Percentiles rank a stretch among this genome's conserved stretches.
Evolutionary conservation across 23 tunicate genomes (phyloP).

Genomic region (Clavelina lepadiformis): DNA sequence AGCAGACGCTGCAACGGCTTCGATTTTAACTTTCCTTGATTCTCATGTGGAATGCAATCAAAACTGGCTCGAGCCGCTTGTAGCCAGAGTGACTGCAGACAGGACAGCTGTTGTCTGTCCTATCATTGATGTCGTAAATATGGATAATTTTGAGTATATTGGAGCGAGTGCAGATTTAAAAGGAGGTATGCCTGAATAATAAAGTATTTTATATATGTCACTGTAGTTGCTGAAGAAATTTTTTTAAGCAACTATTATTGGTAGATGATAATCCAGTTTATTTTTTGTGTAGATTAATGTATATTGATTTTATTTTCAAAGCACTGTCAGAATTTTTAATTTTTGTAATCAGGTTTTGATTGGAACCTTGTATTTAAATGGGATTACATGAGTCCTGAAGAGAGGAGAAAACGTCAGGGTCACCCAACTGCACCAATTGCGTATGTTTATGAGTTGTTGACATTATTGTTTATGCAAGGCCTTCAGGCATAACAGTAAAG

Average conservation of each 20-base stretch:
- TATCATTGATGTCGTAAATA: constrained; percentile 93
- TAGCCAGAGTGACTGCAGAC: constrained; percentile 53
- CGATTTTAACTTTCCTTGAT: constrained; percentile 93
- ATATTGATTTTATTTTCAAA: background rate
- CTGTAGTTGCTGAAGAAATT: no score
- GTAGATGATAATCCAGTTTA: no score
- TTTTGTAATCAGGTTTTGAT: constrained; percentile 60
- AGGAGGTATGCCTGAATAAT: constrained; percentile 50
- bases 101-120: constrained; percentile 88
- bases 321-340: background rate
- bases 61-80: constrained; percentile 88
- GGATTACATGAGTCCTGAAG: constrained; percentile 88
- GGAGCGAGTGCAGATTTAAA: constrained; percentile 92
- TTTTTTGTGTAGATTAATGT: no score
- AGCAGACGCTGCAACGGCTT: constrained; percentile 86
- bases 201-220: no score
- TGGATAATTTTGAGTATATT: constrained; percentile 96
- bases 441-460: constrained; percentile 26
- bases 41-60: constrained; percentile 96
- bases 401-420: constrained; percentile 37
- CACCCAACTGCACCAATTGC: constrained; percentile 70
- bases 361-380: constrained; percentile 99
- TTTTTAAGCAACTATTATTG: no score
- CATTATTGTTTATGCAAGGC: background rate
- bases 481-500: no score